Conservation (phyloP, 2,797 vertebrate species). For the Heterohyrax brucei region DNA sequence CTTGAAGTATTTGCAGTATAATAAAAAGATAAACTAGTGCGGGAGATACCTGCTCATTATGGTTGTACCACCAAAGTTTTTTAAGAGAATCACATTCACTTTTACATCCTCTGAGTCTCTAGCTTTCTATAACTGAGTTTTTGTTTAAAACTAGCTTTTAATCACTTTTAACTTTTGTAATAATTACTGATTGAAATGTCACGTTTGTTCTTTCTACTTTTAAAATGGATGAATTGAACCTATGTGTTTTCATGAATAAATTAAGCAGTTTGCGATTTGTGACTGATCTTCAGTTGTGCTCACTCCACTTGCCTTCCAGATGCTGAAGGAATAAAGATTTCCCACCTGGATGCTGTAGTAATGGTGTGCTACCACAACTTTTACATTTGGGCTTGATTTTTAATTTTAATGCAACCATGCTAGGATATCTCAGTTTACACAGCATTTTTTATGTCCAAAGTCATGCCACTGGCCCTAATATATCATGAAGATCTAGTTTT, state of each 20-base stretch:
- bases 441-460: background rate
- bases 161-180: constrained; percentile 28
- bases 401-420: background rate
- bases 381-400: background rate
- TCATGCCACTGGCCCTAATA: background rate
- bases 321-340: background rate
- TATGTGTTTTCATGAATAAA: constrained; percentile 22
- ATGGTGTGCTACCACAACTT: background rate
- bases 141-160: background rate
- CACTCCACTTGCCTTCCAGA: background rate
- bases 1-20: background rate
- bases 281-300: constrained; percentile 31
- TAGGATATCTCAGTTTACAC: constrained; percentile 28
- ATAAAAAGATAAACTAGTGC: background rate
- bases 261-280: constrained; percentile 36
- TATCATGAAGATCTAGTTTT: constrained; percentile 25
- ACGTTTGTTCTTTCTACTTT: background rate
- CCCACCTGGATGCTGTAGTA: background rate
- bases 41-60: background rate
- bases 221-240: constrained; percentile 24
- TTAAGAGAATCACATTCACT: background rate
- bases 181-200: constrained; percentile 12
- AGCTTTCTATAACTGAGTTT: background rate
- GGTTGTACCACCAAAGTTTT: background rate
- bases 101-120: background rate